Conservation (phyloP, 2,113 vertebrate species). For the Tragelaphus strepsiceros region DNA sequence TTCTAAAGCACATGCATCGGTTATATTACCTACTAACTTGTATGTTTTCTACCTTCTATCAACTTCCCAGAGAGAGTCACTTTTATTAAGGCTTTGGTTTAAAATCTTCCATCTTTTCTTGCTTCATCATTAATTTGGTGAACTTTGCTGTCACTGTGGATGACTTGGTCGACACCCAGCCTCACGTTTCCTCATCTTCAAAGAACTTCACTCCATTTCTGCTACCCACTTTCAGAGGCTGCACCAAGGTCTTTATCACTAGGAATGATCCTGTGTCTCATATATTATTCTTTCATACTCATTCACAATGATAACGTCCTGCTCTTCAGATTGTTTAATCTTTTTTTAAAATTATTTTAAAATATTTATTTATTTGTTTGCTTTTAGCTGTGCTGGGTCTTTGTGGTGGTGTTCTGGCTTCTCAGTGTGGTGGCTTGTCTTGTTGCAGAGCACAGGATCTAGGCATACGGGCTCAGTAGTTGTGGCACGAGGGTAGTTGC, state of each 20-base stretch:
- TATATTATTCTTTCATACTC: neutral
- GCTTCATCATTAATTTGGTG: neutral
- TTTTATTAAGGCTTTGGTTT: neutral
- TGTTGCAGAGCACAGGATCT: neutral
- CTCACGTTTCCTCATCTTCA: neutral
- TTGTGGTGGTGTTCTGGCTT: neutral
- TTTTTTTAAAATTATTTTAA: neutral
- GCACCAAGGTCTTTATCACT: neutral
- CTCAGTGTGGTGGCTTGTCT: neutral
- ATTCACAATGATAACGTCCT: neutral
- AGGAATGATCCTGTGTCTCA: neutral
- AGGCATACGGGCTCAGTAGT: neutral
- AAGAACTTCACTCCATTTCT: neutral
- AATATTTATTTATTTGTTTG: neutral
- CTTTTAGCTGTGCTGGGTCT: neutral
- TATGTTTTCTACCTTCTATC: neutral
- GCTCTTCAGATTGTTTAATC: neutral
- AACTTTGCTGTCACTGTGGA: neutral
- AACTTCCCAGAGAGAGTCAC: neutral
- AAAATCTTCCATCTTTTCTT: neutral
- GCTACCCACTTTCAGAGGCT: neutral
- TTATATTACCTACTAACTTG: neutral
- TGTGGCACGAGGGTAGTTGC: neutral
- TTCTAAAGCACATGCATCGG: neutral
- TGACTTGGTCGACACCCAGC: neutral